Percentiles rank a stretch among this genome's conserved stretches.
Conservation (phyloP, 2,797 vertebrate genomes). For the Vultur gryphus region DNA sequence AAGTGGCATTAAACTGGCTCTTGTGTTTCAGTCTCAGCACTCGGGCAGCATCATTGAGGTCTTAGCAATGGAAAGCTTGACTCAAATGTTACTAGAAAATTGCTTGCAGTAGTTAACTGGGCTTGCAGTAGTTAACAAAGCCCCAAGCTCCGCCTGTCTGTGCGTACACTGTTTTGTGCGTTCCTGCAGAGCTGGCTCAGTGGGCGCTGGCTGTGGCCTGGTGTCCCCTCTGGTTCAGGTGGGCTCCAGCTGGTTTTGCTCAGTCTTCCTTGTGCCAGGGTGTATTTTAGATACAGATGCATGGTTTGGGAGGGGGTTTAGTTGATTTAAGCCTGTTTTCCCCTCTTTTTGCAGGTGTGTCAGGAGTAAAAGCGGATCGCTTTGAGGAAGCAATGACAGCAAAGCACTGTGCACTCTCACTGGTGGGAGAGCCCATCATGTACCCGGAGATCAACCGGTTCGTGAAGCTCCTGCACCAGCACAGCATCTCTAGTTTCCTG, state of each 20-base stretch:
- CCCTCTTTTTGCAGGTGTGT: constrained; percentile 77
- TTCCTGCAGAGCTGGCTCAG: not conserved
- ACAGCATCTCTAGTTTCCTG: constrained; percentile 89
- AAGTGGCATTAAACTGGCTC: not conserved
- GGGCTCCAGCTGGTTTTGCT: not conserved
- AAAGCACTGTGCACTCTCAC: constrained; percentile 90
- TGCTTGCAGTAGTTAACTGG: not conserved
- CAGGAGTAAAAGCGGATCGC: constrained; percentile 83
- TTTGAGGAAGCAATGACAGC: constrained; percentile 84
- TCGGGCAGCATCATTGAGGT: not conserved
- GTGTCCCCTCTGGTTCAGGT: not conserved
- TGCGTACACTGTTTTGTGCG: rapidly evolving
- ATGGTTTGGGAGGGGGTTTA: not conserved
- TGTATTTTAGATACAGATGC: not conserved
- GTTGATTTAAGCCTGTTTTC: not conserved
- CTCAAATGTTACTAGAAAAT: not conserved
- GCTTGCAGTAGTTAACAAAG: not conserved
- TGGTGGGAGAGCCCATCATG: constrained; percentile 97
- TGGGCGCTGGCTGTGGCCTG: not conserved
- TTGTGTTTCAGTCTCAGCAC: not conserved
- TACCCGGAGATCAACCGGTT: constrained; percentile 92
- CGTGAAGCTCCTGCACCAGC: constrained; percentile 84
- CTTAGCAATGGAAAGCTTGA: not conserved
- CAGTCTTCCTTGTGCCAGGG: not conserved
- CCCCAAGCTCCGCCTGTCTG: rapidly evolving